Evolutionary conservation across 2,797 vertebrate species (phyloP).

Genomic region (Naso thynnoides): DNA sequence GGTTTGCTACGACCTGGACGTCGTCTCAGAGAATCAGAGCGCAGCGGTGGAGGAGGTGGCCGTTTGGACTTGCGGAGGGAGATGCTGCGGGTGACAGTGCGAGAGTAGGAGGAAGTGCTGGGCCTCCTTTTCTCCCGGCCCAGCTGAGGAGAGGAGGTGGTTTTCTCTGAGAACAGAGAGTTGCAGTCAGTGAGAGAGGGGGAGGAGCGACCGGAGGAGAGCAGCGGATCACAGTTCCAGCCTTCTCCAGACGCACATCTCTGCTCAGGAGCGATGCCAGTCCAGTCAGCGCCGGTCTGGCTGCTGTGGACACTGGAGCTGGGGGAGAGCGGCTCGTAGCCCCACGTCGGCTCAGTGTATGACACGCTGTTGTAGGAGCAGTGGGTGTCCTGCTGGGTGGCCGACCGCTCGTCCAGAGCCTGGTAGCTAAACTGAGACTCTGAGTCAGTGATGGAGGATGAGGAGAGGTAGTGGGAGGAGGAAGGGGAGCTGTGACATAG

Average conservation of each 20-base stretch:
- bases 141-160: not conserved
- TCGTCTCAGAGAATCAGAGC: conserved; percentile 91
- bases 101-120: conserved; percentile 43
- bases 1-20: conserved; percentile 77
- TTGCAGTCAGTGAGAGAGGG: conserved; percentile 75
- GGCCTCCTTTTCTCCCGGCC: conserved; percentile 38
- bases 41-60: conserved; percentile 90
- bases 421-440: conserved; percentile 74
- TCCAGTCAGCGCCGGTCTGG: not conserved
- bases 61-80: conserved; percentile 93
- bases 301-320: conserved; percentile 64
- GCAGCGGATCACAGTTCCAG: conserved; percentile 79
- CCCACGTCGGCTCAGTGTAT: conserved; percentile 79
- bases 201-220: conserved; percentile 72
- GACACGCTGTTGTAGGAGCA: conserved; percentile 16
- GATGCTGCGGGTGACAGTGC: conserved; percentile 81
- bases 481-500: conserved; percentile 75
- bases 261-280: not conserved
- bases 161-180: conserved; percentile 85
- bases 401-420: conserved; percentile 12
- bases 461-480: conserved; percentile 48
- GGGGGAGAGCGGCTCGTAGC: conserved; percentile 63
- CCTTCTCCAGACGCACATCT: conserved; percentile 72
- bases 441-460: conserved; percentile 66
- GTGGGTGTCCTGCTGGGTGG: conserved; percentile 74